Evolutionary conservation across 1,140 invertebrate genomes (phyloP).

Genomic region (Triops longicaudatus): DNA sequence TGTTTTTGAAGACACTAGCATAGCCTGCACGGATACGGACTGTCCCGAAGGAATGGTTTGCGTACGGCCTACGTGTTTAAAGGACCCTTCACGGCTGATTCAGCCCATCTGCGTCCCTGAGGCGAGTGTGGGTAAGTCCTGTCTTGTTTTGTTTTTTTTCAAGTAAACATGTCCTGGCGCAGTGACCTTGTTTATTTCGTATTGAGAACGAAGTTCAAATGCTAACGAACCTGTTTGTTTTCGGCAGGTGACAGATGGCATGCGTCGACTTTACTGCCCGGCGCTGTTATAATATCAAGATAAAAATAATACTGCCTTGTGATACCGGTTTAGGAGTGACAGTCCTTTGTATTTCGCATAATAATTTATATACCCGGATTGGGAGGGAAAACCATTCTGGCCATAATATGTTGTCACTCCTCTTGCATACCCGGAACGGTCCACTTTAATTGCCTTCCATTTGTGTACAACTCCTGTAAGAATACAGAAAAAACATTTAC

Average conservation of each 20-base stretch:
- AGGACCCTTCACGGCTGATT: background rate
- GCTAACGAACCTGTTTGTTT: background rate
- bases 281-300: background rate
- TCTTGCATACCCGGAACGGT: constrained; percentile 28
- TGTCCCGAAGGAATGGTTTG: background rate
- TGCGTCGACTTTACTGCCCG: background rate
- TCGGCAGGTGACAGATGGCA: background rate
- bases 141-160: no score
- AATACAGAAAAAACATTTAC: background rate
- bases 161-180: background rate
- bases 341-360: background rate
- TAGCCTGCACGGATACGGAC: background rate
- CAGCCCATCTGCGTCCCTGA: background rate
- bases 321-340: background rate
- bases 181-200: no score
- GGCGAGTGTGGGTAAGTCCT: background rate
- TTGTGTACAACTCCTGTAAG: constrained; percentile 22
- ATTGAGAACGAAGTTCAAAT: no score
- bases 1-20: constrained; percentile 9
- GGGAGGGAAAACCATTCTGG: background rate
- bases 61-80: background rate
- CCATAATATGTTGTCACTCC: background rate
- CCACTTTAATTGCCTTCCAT: constrained; percentile 22
- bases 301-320: background rate
- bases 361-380: background rate